Evolutionary conservation across 2,888 invertebrate genomes (phyloP).

Genomic region (Pseudolycoriella hygida): DNA sequence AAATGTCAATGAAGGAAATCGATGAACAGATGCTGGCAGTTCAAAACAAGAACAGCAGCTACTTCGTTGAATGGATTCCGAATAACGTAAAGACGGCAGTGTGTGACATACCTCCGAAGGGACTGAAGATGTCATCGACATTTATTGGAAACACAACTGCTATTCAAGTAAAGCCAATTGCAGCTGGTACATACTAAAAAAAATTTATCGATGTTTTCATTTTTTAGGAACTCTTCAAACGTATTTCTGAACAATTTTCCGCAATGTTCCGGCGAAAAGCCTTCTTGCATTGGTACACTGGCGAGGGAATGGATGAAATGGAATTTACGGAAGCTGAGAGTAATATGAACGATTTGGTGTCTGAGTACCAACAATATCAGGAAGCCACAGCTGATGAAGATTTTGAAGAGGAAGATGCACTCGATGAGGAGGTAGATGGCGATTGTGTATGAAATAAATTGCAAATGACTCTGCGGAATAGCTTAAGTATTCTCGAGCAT

Average conservation of each 20-base stretch:
- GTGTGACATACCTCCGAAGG: constrained; percentile 61
- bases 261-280: constrained; percentile 64
- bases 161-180: constrained; percentile 34
- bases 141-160: constrained; percentile 63
- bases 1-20: constrained; percentile 60
- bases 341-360: constrained; percentile 80
- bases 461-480: not conserved
- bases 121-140: constrained; percentile 61
- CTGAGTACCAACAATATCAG: constrained; percentile 88
- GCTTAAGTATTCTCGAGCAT: too few species aligned
- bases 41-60: constrained; percentile 43
- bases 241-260: constrained; percentile 54
- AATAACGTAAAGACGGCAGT: constrained; percentile 68
- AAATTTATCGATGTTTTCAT: not conserved
- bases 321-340: constrained; percentile 81
- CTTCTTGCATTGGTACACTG: constrained; percentile 77
- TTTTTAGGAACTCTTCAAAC: constrained; percentile 44
- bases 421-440: constrained; percentile 36
- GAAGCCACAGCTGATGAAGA: constrained; percentile 80
- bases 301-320: constrained; percentile 83
- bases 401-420: constrained; percentile 65
- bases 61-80: constrained; percentile 58
- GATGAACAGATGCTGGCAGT: constrained; percentile 56
- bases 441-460: constrained; percentile 25
- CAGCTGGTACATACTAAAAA: too few species aligned